Evolutionary conservation across 1,140 invertebrate genomes (phyloP).

Genomic region (Cataglyphis hispanica): DNA sequence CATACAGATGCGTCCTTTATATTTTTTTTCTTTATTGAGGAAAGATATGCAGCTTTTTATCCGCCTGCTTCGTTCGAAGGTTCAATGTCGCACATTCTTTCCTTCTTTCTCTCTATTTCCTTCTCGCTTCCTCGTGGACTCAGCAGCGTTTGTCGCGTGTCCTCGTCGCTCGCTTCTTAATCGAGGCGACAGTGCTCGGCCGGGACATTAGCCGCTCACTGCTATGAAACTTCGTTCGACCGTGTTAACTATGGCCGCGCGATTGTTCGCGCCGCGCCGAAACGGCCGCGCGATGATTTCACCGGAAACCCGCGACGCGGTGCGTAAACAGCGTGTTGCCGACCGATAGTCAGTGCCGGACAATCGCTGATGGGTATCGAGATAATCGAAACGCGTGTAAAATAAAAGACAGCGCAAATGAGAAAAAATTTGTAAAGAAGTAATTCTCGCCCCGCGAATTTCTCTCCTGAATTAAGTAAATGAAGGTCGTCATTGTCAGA

Average conservation of each 20-base stretch:
- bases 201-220: constrained; percentile 59
- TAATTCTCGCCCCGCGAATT: not conserved
- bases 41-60: constrained; percentile 43
- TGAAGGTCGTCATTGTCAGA: no score
- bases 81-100: constrained; percentile 42
- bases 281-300: constrained; percentile 68
- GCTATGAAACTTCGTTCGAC: constrained; percentile 70
- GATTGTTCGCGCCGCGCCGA: constrained; percentile 61
- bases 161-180: constrained; percentile 59
- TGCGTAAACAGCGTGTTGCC: constrained; percentile 64
- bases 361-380: constrained; percentile 66
- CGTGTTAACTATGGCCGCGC: constrained; percentile 65
- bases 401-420: not conserved
- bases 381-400: not conserved
- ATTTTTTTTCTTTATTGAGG: constrained; percentile 15
- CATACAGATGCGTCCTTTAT: not conserved
- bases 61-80: constrained; percentile 26
- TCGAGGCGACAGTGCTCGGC: constrained; percentile 63
- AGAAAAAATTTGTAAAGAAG: constrained; percentile 1
- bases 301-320: constrained; percentile 67
- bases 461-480: not conserved
- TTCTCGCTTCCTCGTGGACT: constrained; percentile 6
- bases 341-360: constrained; percentile 47
- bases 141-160: constrained; percentile 38
- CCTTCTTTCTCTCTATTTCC: constrained; percentile 29